Base-by-base conservation (phyloP, 2,113 vertebrate species). In the Oxyura jamaicensis region DNA sequence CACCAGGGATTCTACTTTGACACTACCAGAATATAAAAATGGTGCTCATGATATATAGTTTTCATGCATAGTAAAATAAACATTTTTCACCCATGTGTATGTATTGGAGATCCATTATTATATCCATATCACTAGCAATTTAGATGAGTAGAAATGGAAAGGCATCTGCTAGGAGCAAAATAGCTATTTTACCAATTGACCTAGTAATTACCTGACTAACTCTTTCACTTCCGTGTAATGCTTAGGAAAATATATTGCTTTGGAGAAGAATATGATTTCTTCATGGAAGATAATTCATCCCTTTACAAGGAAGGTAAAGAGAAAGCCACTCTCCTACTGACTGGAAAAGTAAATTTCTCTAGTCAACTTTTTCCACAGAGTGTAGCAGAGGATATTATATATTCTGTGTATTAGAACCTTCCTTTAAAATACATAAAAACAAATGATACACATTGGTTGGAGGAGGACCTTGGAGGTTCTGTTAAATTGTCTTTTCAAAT, bases 1-100 rank as follows among this genome's bases (percentile, higher is more conserved):
- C 96, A 96, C 93, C 69, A 83, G 93, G 90, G 85, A 97, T 88
- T 95, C 81, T 91, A 44, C 72, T 96, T 94, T 97, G 94, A 97
- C 94, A 96, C 92, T 83, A 90, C 63, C 89, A 95, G 81, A 91
- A 93, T 88, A 95, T 72, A 95, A 95, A 98, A 96, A 91, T 33
- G 10, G 20, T 95, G 35, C 84, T 88, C 56, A 73, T 72, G 66
- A 97, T 95, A 97, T 94, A 97, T 89, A 69, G 68, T 75, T 93
- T 81, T 65, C 62, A 55, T 92, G 46, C 53, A 79, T 31, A 88
- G 67, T 77, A 95, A 97, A 96, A 87, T 46, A 82, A 53, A 29
- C 42, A 56, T 80, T 96, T 97, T 96, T 96, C 91, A 96, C 66
- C 50, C 56, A 13, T 35, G 48, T 80, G n/a, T 92, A 19, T 33